A percentile compares a stretch with the other conserved stretches of the same genome.
phyloP scores from a whole-genome alignment of 2,888 invertebrate species.

The Amphipyra tragopoginis region DNA sequence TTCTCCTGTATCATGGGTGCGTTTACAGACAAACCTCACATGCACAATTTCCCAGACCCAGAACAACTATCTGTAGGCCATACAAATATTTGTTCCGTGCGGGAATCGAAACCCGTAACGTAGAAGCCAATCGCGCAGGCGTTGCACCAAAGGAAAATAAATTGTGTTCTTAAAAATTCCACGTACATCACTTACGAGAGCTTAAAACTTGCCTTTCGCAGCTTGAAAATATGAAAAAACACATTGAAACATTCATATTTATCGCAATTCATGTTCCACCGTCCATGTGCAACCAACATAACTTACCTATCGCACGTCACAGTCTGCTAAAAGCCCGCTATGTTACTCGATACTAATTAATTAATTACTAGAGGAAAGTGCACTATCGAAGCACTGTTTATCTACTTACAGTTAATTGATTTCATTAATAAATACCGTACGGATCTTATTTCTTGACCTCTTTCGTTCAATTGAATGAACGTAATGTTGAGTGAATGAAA shows the following conservation, averaged over 20 bases:
- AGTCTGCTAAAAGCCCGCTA: conserved; percentile 41
- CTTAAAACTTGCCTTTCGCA: no score
- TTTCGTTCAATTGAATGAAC: conserved; percentile 19
- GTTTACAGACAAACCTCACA: no score
- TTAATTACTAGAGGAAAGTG: conserved; percentile 34
- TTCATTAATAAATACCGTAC: conserved; percentile 34
- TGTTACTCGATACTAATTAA: conserved; percentile 37
- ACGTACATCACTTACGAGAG: no score
- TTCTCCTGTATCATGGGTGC: no score
- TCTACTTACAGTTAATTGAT: conserved; percentile 43
- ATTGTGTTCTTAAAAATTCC: no score
- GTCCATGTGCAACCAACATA: conserved; percentile 4
- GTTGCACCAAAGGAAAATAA: no score
- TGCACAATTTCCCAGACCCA: no score
- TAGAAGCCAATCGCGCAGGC: no score
- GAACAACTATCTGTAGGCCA: no score
- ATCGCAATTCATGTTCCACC: neutral
- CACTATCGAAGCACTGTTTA: conserved; percentile 31
- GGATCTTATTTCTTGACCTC: conserved; percentile 39
- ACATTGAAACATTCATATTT: neutral
- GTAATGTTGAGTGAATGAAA: neutral
- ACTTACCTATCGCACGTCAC: conserved; percentile 15
- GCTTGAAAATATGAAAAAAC: neutral
- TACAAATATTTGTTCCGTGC: no score
- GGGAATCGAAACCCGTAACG: no score